Evolutionary conservation across 1,140 invertebrate species (phyloP), one percentile per base, ranked within the genome.

Genomic region (Cheumatopsyche charites): DNA sequence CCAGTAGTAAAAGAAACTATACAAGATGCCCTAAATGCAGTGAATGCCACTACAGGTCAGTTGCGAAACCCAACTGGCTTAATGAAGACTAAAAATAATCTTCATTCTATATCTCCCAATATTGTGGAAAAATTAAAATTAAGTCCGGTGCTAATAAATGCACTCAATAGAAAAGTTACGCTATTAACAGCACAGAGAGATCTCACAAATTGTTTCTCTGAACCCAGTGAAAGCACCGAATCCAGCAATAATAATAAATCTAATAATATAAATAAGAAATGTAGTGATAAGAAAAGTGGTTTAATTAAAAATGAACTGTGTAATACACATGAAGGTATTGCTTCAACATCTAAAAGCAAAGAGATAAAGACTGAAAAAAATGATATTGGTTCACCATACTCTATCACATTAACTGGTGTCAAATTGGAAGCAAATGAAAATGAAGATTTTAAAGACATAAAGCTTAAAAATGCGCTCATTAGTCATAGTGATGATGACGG

Each of bases 401-500:
- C 11, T 17, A 42, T 42, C n/a, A 21, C 62, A 17, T 42, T 65
- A 19, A 15, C 41, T 41, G 41, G 29, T 43, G 62, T 65, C 29
- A 65, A 65, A 43, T 5, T 21, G 15, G 43, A 66, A 42, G 7
- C 23, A 21, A n/a, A 21, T n/a, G 43, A 21, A 47, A 21, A 21
- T 23, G 4, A 9, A 4, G 26, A 17, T 5, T 11, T 9, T n/a
- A 47, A 47, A 68, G 1, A 41, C 67, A 73, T 6, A 15, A 80
- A 87, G 67, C 83, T 89, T 78, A 86, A 85, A 73, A 88, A 90
- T 78, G 87, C 88, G 11, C 78, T 90, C 25, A 87, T 90, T 63
- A 85, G 86, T 52, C 87, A 89, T 80, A 87, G 85, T 75, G 87
- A 90, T 77, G 88, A 90, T 80, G 88, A 88, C 85, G 86, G 86